Evolutionary conservation across 2,113 vertebrate species (phyloP), one percentile per base, ranked within the genome.

Genomic region (Triplophysa rosa): DNA sequence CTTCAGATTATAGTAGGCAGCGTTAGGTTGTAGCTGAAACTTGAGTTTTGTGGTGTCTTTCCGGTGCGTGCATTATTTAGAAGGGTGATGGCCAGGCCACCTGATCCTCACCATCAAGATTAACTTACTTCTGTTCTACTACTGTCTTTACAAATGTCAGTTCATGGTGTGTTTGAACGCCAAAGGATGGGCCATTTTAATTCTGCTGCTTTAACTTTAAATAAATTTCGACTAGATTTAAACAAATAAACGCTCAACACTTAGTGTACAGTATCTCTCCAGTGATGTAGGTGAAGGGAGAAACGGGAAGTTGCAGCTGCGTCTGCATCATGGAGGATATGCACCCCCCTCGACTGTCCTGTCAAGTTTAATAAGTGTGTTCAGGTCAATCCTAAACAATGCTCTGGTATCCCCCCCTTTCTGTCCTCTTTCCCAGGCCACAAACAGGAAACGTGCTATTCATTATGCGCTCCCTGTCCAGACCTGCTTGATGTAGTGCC

Each of bases 51-150:
- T 76, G 72, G 73, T 80, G 29, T 73, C 71, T 84, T 83, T 87
- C 47, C 37, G 67, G 67, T 45, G 42, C 64, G 88, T 93, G 80
- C 66, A 91, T 92, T 91, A 92, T 92, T 80, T 85, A 93, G 88
- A 86, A 90, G 84, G 61, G 77, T 63, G 24, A 68, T 81, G 75
- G 77, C 88, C 80, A 81, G 73, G 86, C 67, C 82, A 87, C 76
- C 84, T 1, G 62, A 89, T 86, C 78, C 83, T 76, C 59, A 42
- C 8, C 59, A 54, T 67, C 82, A 84, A 77, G 19, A 69, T 81
- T 82, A 65, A 67, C 49, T 85, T 76, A 77, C 80, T 47, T 59
- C 62, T 81, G 63, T 47, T 79, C 80, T 84, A 21, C 81, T 70
- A 76, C 80, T 82, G 65, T 79, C 61, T 61, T 66, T 61, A 82